Conservation (phyloP, 2,888 invertebrate species). For the Lagria hirta region DNA sequence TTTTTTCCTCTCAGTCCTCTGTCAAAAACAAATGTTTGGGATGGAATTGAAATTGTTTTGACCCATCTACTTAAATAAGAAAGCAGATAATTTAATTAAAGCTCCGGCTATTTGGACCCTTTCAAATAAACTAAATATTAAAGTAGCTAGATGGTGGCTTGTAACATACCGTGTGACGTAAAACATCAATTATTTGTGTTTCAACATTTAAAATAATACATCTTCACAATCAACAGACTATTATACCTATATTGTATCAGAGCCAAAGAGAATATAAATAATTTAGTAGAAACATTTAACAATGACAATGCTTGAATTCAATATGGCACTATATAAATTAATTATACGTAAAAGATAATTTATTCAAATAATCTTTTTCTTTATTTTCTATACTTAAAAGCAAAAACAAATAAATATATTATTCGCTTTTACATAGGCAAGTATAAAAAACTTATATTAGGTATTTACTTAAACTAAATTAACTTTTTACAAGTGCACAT, state of each 20-base stretch:
- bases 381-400: constrained; percentile 13
- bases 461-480: constrained; percentile 12
- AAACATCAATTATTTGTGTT: no score
- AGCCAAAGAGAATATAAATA: no score
- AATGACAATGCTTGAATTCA: constrained; percentile 40
- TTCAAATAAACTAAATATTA: constrained; percentile 39
- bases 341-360: no score
- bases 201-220: constrained; percentile 6
- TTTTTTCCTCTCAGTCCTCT: no score
- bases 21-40: constrained; percentile 10
- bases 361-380: no score
- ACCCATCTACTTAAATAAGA: constrained; percentile 8
- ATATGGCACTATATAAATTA: constrained; percentile 33
- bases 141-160: no score
- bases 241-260: constrained; percentile 11
- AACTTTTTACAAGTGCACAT: constrained; percentile 35
- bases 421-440: constrained; percentile 19
- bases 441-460: constrained; percentile 20
- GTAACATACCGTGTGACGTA: no score
- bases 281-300: constrained; percentile 39
- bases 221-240: not conserved
- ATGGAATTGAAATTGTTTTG: constrained; percentile 9
- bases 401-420: constrained; percentile 12
- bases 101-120: constrained; percentile 50
- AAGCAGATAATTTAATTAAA: constrained; percentile 15